Evolutionary conservation across 2,797 vertebrate species (phyloP).

Genomic region (Ctenosaura bakeri): DNA sequence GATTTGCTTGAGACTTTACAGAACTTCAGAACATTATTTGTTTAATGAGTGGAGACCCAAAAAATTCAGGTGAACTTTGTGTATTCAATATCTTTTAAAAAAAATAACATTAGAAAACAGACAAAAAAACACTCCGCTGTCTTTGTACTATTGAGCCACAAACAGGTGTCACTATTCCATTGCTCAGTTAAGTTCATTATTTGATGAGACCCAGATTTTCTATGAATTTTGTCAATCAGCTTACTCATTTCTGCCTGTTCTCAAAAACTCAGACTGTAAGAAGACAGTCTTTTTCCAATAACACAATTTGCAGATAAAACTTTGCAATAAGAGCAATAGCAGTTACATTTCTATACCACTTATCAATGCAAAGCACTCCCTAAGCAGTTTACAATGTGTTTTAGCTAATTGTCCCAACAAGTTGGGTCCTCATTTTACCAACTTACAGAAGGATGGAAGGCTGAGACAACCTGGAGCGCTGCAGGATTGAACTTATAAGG

Average conservation of each 20-base stretch:
- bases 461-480: too few relatives aligned
- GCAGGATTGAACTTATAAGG: too few relatives aligned
- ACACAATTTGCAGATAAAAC: neutral
- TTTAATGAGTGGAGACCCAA: neutral
- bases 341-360: too few relatives aligned
- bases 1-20: neutral
- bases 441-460: too few relatives aligned
- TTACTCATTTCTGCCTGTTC: neutral
- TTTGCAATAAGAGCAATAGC: neutral
- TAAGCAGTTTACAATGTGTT: too few relatives aligned
- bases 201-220: neutral
- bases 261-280: neutral
- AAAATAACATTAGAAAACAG: neutral
- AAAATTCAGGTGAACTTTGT: neutral
- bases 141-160: neutral
- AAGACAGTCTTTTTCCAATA: neutral
- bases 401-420: too few relatives aligned
- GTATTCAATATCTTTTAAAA: neutral
- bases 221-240: neutral
- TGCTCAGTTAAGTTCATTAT: conserved; percentile 1
- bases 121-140: neutral
- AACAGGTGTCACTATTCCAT: neutral
- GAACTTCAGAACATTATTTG: neutral
- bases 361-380: too few relatives aligned
- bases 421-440: too few relatives aligned